Evolutionary conservation across 2,888 invertebrate genomes (phyloP).

Genomic region (Diaperis boleti): DNA sequence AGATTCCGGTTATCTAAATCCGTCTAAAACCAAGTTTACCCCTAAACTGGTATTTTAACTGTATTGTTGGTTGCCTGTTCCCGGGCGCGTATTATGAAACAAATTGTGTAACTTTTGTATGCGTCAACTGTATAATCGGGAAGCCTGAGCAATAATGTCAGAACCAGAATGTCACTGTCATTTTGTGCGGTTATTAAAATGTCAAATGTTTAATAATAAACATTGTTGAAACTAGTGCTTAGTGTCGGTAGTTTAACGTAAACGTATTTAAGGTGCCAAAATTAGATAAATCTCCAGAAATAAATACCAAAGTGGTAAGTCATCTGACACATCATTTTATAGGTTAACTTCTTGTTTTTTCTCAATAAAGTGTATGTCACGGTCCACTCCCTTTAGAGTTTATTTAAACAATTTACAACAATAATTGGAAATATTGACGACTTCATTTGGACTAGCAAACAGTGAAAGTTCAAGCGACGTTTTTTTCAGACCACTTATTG

Average conservation of each 20-base stretch:
- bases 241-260: conserved; percentile 1
- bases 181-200: conserved; percentile 34
- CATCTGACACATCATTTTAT: conserved; percentile 15
- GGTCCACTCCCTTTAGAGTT: conserved; percentile 19
- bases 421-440: neutral
- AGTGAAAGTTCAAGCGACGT: conserved; percentile 18
- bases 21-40: too few relatives aligned
- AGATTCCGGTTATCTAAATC: too few relatives aligned
- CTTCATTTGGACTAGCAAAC: conserved; percentile 7
- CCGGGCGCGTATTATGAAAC: conserved; percentile 26
- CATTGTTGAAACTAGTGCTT: conserved; percentile 16
- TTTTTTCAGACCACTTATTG: neutral
- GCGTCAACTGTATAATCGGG: conserved; percentile 14
- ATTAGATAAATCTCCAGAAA: conserved; percentile 2
- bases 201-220: conserved; percentile 36
- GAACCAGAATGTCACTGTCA: conserved; percentile 32
- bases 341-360: conserved; percentile 26
- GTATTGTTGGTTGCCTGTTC: conserved; percentile 14
- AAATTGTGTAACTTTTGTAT: conserved; percentile 29
- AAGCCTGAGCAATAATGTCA: conserved; percentile 15
- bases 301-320: conserved; percentile 25
- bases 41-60: neutral
- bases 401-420: conserved; percentile 16
- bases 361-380: neutral
- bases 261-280: conserved; percentile 22